These are phyloP conservation scores for Brachynemurus nebulosus DNA, from an alignment of 2,888 invertebrate genomes.

Conservation along the genomic window DNA sequence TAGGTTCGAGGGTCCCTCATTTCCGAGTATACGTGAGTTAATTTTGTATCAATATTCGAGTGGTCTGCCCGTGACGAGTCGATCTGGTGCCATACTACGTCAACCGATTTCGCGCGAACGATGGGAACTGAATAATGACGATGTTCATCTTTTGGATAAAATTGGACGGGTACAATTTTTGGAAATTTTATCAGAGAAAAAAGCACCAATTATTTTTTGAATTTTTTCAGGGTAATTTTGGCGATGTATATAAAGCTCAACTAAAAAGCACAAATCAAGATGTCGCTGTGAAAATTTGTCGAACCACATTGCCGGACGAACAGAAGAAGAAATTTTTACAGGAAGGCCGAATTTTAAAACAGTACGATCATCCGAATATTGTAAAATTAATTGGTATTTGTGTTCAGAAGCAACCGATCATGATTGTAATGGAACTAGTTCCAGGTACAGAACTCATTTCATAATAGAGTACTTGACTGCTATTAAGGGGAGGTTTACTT, in stretches of 20 bases:
- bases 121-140: conserved; percentile 94
- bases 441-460: too few species aligned
- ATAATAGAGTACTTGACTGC: too few species aligned
- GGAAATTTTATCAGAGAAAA: not conserved
- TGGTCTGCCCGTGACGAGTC: conserved; percentile 76
- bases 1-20: conserved; percentile 87
- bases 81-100: conserved; percentile 79
- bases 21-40: conserved; percentile 83
- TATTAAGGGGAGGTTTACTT: too few species aligned
- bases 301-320: conserved; percentile 87
- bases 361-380: conserved; percentile 94
- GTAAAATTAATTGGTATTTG: conserved; percentile 94
- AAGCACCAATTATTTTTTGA: not conserved
- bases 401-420: conserved; percentile 94
- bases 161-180: conserved; percentile 68
- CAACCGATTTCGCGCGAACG: conserved; percentile 77
- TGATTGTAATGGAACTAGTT: conserved; percentile 98
- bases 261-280: conserved; percentile 69
- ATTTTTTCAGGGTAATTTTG: conserved; percentile 76
- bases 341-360: conserved; percentile 89
- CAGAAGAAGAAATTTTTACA: conserved; percentile 87
- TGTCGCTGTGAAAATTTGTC: conserved; percentile 92
- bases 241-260: conserved; percentile 89
- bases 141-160: conserved; percentile 80
- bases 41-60: conserved; percentile 80